Evolutionary conservation across 2,888 invertebrate species (phyloP), one percentile per base, ranked within the genome.

Genomic region (Drosophila putrida): DNA sequence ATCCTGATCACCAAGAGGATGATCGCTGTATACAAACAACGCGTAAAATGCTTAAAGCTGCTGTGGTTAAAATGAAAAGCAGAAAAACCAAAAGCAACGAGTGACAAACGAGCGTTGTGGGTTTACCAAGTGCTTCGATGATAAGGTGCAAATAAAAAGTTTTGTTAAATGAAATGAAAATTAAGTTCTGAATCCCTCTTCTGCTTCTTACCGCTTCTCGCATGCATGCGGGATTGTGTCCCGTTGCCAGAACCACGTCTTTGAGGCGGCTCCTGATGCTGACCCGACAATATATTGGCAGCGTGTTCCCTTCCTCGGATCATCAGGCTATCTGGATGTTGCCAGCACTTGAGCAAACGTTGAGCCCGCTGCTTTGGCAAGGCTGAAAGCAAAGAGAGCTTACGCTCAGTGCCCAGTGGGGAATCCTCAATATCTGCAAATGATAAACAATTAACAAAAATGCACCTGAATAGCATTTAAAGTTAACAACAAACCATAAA

Each of bases 271-370:
- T 91, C 93, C 75, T 94, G 94, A 62, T 95, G 94, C 71, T 95
- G 94, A 36, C 96, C 97, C 38, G 96, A 96, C 36, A 97, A 93
- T 90, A 97, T 95, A 89, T 96, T 95, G 46, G 95, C 94, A 11
- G 97, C 96, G 91, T 97, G 97, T 91, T 97, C 96, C 8, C 97
- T 82, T 0, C 97, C 97, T 65, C 97, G 94, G 81, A 97, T 93
- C 94, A 95, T 94, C 13, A 97, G 94, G 88, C 96, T 96, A 43
- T 95, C 94, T 10, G 96, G 95, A 92, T 96, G 95, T 68, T 94
- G 93, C 96, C 97, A 97, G 80, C 95, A 95, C 78, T 96, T 96
- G 41, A 97, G 93, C 50, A 96, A 93, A 13, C 97, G 94, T 80
- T 96, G 95, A 0, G 96, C 96, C 31, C 97, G 94, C 0, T 96